phyloP scores from a whole-genome alignment of 2,113 vertebrate species.

The Dipodomys stephensi region DNA sequence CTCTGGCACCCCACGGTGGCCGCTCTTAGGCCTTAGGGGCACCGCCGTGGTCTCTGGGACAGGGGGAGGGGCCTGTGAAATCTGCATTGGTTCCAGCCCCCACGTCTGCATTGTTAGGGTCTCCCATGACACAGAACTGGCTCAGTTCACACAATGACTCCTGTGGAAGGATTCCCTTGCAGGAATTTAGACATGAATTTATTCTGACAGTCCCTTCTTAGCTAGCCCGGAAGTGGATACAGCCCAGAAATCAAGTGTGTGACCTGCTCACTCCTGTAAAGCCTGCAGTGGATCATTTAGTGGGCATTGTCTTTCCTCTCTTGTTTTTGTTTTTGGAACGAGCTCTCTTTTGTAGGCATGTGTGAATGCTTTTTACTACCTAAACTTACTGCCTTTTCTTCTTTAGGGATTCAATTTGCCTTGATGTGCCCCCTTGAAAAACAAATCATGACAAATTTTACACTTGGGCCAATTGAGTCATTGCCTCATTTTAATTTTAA shows the following conservation, averaged over 20 bases:
- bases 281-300: background rate
- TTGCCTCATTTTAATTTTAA: no score
- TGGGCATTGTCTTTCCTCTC: background rate
- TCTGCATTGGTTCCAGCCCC: slow-evolving; percentile 36
- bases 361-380: background rate
- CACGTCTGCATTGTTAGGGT: background rate
- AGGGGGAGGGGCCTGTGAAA: slow-evolving; percentile 33
- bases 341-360: background rate
- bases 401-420: background rate
- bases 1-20: background rate
- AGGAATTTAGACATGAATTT: slow-evolving; percentile 52
- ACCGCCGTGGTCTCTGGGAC: background rate
- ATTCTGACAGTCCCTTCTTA: slow-evolving; percentile 33
- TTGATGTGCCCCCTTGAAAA: background rate
- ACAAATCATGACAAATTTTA: background rate
- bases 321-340: no score
- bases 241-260: no score
- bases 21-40: background rate
- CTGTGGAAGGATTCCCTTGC: background rate
- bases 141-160: background rate
- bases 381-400: background rate
- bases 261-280: background rate
- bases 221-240: slow-evolving; percentile 20
- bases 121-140: background rate
- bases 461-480: background rate